These are phyloP conservation scores for Xylota segnis DNA, from an alignment of 2,888 invertebrate genomes.

Conservation along the genomic window DNA sequence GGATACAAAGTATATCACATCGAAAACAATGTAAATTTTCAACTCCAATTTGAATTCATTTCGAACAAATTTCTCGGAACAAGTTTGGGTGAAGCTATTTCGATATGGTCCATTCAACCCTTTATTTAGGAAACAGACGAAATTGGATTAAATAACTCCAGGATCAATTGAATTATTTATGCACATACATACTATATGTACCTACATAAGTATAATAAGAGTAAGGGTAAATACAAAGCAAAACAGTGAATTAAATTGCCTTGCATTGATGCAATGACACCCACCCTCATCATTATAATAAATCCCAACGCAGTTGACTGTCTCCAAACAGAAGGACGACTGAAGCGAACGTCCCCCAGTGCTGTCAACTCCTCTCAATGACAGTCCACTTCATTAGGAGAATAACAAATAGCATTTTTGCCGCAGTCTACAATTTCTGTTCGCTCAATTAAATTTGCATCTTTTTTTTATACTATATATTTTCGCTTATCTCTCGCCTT, in stretches of 20 bases:
- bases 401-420: conserved; percentile 49
- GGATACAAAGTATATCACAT: too few relatives aligned
- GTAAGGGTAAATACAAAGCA: too few relatives aligned
- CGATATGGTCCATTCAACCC: too few relatives aligned
- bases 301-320: conserved; percentile 9
- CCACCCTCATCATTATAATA: conserved; percentile 14
- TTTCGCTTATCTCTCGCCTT: conserved; percentile 20
- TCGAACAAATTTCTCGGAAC: too few relatives aligned
- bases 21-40: too few relatives aligned
- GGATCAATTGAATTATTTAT: too few relatives aligned
- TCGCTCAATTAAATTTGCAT: conserved; percentile 48
- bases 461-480: conserved; percentile 17
- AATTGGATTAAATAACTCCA: too few relatives aligned
- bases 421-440: conserved; percentile 47
- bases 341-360: not conserved
- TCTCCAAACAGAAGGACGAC: conserved; percentile 11
- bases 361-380: conserved; percentile 30
- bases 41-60: too few relatives aligned
- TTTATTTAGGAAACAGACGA: too few relatives aligned
- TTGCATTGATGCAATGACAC: conserved; percentile 23
- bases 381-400: conserved; percentile 48
- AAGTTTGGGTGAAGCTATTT: too few relatives aligned
- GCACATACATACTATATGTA: too few relatives aligned
- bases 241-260: conserved; percentile 6
- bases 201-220: too few relatives aligned